These are phyloP conservation scores for Camponotus pennsylvanicus DNA, from an alignment of 1,140 invertebrate species.

Conservation along the genomic window DNA sequence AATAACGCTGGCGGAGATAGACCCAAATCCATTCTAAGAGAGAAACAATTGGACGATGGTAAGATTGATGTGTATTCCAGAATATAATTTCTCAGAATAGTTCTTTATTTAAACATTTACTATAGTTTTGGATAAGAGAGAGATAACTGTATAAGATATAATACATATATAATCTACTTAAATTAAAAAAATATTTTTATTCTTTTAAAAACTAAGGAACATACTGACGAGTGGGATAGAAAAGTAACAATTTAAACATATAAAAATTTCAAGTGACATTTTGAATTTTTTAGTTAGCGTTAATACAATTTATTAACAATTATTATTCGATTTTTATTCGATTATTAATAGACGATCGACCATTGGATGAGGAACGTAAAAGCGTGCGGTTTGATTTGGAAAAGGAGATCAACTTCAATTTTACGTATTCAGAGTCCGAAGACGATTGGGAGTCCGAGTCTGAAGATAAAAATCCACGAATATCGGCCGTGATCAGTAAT, in stretches of 20 bases:
- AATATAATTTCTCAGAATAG: not conserved
- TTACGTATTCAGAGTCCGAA: conserved; percentile 86
- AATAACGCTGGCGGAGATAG: conserved; percentile 82
- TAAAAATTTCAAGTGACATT: not conserved
- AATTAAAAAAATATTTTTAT: not conserved
- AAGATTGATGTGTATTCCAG: conserved; percentile 45
- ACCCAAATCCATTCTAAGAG: conserved; percentile 90
- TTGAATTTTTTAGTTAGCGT: not conserved
- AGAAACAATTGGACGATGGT: conserved; percentile 88
- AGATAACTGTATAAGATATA: not conserved
- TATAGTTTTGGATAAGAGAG: not conserved
- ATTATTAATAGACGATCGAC: conserved; percentile 79
- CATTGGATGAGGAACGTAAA: conserved; percentile 90
- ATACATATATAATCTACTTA: not conserved
- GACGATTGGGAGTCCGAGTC: conserved; percentile 86
- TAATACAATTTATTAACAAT: not conserved
- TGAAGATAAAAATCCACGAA: conserved; percentile 80
- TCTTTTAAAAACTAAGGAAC: conserved; percentile 4
- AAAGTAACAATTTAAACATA: not conserved
- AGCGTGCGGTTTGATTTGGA: conserved; percentile 90
- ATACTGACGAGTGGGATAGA: not conserved
- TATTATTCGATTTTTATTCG: not conserved
- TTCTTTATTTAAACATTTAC: not conserved
- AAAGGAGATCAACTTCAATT: conserved; percentile 80
- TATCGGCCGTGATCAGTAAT: conserved; percentile 52